phyloP scores from a whole-genome alignment of 2,113 vertebrate species.

The Malurus elegans region DNA sequence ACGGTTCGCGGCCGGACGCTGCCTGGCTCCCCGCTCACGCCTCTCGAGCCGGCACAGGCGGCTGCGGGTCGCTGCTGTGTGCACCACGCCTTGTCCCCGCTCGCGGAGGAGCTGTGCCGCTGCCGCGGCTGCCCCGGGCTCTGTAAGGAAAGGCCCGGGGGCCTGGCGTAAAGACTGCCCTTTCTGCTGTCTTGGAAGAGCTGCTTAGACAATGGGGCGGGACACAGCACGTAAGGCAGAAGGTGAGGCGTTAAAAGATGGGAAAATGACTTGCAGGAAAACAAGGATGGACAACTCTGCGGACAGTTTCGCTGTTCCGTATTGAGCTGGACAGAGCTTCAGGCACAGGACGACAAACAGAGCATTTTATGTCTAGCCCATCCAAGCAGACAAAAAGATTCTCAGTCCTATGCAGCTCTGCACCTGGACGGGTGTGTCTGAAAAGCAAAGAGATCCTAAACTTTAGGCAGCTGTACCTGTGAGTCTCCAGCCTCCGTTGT shows the following conservation, averaged over 20 bases:
- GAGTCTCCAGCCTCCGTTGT: neutral
- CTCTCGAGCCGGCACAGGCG: rapidly evolving
- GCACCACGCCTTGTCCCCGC: rapidly evolving
- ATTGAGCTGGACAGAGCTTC: neutral
- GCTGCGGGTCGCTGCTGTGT: rapidly evolving
- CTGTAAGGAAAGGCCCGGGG: neutral
- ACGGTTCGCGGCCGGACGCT: rapidly evolving
- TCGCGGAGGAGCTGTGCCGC: neutral
- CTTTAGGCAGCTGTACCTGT: neutral
- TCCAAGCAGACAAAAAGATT: neutral
- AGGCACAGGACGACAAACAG: neutral
- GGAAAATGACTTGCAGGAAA: neutral
- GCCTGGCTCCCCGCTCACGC: neutral
- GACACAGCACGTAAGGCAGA: rapidly evolving
- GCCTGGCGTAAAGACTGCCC: rapidly evolving
- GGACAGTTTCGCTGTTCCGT: rapidly evolving
- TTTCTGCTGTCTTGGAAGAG: neutral
- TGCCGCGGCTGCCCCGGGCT: neutral
- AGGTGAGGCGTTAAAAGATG: neutral
- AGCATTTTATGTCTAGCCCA: neutral
- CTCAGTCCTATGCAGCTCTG: rapidly evolving
- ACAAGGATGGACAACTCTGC: neutral
- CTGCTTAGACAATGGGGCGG: rapidly evolving
- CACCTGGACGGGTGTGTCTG: neutral
- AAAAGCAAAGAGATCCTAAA: neutral